These are phyloP conservation scores for Adelosebastes latens DNA, from an alignment of 2,797 vertebrate genomes.

Conservation along the genomic window DNA sequence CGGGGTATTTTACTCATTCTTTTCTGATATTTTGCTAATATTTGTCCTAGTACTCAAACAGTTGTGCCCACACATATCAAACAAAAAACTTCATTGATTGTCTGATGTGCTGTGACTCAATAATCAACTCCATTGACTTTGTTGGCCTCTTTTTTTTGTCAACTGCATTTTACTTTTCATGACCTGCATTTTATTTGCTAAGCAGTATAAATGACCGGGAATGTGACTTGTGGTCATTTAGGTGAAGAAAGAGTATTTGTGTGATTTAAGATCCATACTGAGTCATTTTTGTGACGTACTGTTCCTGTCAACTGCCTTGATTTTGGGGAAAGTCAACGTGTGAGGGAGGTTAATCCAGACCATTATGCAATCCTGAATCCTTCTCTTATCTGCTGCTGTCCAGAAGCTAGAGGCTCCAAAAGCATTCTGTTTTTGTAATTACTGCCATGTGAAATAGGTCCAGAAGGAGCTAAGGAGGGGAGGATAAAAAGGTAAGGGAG, in stretches of 20 bases:
- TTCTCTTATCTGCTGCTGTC: conserved; percentile 62
- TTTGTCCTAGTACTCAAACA: background rate
- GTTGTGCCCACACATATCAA: background rate
- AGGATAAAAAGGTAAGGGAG: conserved; percentile 28
- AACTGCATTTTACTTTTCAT: background rate
- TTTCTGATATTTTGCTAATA: background rate
- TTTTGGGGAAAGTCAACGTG: conserved; percentile 17
- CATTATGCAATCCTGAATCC: conserved; percentile 50
- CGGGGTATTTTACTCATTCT: background rate
- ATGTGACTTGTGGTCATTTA: background rate
- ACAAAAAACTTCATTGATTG: background rate
- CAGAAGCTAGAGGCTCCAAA: conserved; percentile 52
- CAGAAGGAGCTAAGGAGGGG: conserved; percentile 15
- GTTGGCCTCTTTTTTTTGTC: background rate
- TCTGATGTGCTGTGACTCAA: background rate
- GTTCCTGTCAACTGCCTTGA: background rate
- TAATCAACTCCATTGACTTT: background rate
- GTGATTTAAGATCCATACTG: background rate
- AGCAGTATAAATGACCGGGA: background rate
- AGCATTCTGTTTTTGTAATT: conserved; percentile 63
- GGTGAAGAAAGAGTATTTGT: background rate
- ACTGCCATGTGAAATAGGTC: conserved; percentile 53
- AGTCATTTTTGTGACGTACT: background rate
- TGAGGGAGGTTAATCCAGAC: conserved; percentile 57
- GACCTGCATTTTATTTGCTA: background rate